Percentiles rank a stretch among this genome's conserved stretches.
Evolutionary conservation across 1,140 invertebrate genomes (phyloP).

Genomic region (Procambarus virginalis): DNA sequence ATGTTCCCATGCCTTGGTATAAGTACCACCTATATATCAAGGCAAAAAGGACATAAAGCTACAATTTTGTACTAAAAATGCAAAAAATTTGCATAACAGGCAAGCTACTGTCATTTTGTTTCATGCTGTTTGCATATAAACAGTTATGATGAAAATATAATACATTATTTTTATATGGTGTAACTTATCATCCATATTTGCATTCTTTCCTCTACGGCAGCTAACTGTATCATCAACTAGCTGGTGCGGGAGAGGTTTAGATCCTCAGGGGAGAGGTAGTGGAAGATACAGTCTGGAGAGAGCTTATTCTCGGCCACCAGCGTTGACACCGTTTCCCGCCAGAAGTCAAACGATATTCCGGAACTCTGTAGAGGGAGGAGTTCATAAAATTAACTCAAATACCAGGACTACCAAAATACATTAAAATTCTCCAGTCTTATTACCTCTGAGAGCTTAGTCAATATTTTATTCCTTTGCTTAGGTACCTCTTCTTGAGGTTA

Average conservation of each 20-base stretch:
- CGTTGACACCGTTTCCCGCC: constrained; percentile 60
- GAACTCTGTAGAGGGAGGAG: constrained; percentile 39
- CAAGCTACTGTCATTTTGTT: not conserved
- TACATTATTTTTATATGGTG: not conserved
- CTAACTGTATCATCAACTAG: constrained; percentile 24
- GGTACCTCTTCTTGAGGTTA: no score
- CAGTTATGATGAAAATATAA: constrained; percentile 2
- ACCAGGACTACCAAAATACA: no score
- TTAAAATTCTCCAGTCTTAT: no score
- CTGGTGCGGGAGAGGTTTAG: constrained; percentile 45
- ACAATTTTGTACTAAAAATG: constrained; percentile 9
- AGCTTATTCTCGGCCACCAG: constrained; percentile 60
- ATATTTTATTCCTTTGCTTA: not conserved
- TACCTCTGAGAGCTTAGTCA: not conserved
- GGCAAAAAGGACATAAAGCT: constrained; percentile 13
- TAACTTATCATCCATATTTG: constrained; percentile 13
- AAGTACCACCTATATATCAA: not conserved
- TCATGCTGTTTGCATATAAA: not conserved
- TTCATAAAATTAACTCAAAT: no score
- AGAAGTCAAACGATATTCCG: constrained; percentile 57
- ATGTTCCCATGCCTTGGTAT: not conserved
- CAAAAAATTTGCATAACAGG: not conserved
- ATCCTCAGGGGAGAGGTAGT: constrained; percentile 59
- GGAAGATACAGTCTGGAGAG: constrained; percentile 59
- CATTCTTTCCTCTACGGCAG: constrained; percentile 1